Percentiles rank a stretch among this genome's conserved stretches.
These are phyloP conservation scores for Mixornis gularis DNA, from an alignment of 2,113 vertebrate genomes.

Conservation along the genomic window DNA sequence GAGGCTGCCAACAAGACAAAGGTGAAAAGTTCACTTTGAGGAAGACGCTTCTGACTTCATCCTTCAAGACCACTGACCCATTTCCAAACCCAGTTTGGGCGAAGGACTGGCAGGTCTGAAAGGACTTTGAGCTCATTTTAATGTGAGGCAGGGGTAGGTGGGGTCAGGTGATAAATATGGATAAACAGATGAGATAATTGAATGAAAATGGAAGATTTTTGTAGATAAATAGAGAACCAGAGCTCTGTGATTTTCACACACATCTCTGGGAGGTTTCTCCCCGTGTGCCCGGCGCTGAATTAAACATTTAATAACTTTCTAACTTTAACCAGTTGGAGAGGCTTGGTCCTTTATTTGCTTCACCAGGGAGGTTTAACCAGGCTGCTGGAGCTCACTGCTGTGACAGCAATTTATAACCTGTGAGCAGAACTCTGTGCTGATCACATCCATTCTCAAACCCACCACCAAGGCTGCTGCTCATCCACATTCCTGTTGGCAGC, in stretches of 20 bases:
- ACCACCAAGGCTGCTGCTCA: slow-evolving; percentile 18
- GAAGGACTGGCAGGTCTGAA: neutral
- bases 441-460: neutral
- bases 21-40: neutral
- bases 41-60: neutral
- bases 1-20: neutral
- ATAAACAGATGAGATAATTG: neutral
- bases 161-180: neutral
- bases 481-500: slow-evolving; percentile 3
- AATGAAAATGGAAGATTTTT: neutral
- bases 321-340: neutral
- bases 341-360: neutral
- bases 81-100: neutral
- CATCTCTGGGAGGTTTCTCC: neutral
- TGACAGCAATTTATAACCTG: slow-evolving; percentile 28
- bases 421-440: neutral
- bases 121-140: neutral
- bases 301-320: neutral
- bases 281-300: neutral
- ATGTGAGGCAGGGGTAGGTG: neutral
- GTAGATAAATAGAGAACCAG: neutral
- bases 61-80: neutral
- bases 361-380: neutral
- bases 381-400: neutral
- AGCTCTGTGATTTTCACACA: neutral